phyloP scores from a whole-genome alignment of 2,888 invertebrate genomes.

The Pherbina coryleti region DNA sequence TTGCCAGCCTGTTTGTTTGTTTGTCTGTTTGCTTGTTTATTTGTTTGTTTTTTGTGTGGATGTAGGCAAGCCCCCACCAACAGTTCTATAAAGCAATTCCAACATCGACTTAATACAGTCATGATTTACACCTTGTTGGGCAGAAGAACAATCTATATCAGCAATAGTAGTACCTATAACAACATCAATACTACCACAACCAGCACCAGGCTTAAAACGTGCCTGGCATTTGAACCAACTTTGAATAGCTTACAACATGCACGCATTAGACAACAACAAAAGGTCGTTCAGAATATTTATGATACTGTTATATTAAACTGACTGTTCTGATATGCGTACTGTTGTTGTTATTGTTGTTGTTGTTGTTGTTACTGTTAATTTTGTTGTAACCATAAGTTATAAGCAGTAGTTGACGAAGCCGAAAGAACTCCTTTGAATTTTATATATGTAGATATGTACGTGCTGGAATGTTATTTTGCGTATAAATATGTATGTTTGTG shows the following conservation, averaged over 20 bases:
- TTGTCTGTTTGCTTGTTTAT: neutral
- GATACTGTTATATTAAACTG: conserved; percentile 51
- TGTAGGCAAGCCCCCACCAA: conserved; percentile 49
- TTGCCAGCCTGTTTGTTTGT: too few species aligned
- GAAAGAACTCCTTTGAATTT: too few species aligned
- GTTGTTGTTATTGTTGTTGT: neutral
- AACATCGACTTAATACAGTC: neutral
- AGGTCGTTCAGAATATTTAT: conserved; percentile 55
- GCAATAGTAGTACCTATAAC: too few species aligned
- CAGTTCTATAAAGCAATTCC: conserved; percentile 49
- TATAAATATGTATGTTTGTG: neutral
- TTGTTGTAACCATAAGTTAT: neutral
- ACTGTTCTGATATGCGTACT: conserved; percentile 25
- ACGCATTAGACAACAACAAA: conserved; percentile 54
- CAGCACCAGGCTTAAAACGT: conserved; percentile 39
- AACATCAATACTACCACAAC: neutral
- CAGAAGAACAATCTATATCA: neutral
- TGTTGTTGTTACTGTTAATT: neutral
- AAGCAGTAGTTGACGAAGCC: too few species aligned
- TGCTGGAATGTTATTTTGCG: neutral
- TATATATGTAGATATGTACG: too few species aligned
- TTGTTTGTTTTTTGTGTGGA: conserved; percentile 49
- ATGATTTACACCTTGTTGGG: conserved; percentile 13
- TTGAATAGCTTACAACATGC: conserved; percentile 49
- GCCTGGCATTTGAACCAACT: conserved; percentile 12